Conservation (phyloP, 2,797 vertebrate genomes). For the Remorina albescens region DNA sequence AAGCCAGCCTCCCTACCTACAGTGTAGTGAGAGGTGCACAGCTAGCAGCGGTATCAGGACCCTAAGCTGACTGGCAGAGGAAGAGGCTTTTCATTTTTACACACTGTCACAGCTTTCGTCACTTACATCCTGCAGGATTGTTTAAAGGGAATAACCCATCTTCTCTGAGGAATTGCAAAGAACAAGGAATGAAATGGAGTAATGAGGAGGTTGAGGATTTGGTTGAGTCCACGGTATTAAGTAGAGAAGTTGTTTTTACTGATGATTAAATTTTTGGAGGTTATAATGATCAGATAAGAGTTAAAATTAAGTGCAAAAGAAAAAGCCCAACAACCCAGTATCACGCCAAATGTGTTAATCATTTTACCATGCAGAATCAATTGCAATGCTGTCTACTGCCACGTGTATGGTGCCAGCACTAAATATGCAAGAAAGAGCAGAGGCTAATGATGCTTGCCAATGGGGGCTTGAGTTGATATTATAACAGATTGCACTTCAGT, state of each 20-base stretch:
- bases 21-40: constrained; percentile 54
- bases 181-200: constrained; percentile 19
- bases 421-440: constrained; percentile 61
- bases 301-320: constrained; percentile 11
- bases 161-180: constrained; percentile 27
- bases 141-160: constrained; percentile 28
- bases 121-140: constrained; percentile 29
- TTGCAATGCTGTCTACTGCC: constrained; percentile 47
- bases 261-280: constrained; percentile 32
- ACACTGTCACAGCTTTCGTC: constrained; percentile 37
- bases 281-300: constrained; percentile 28
- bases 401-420: constrained; percentile 51
- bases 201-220: constrained; percentile 25
- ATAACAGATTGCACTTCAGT: constrained; percentile 78
- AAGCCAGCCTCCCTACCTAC: constrained; percentile 65
- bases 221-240: constrained; percentile 18
- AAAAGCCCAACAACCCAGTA: constrained; percentile 2
- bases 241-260: constrained; percentile 8
- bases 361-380: constrained; percentile 45
- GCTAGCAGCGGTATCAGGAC: constrained; percentile 39
- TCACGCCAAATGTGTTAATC: constrained; percentile 27
- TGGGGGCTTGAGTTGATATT: constrained; percentile 76
- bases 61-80: constrained; percentile 62
- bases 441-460: constrained; percentile 77
- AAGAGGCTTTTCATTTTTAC: constrained; percentile 52